phyloP scores from a whole-genome alignment of 2,113 vertebrate species.

The Elgaria multicarinata region DNA sequence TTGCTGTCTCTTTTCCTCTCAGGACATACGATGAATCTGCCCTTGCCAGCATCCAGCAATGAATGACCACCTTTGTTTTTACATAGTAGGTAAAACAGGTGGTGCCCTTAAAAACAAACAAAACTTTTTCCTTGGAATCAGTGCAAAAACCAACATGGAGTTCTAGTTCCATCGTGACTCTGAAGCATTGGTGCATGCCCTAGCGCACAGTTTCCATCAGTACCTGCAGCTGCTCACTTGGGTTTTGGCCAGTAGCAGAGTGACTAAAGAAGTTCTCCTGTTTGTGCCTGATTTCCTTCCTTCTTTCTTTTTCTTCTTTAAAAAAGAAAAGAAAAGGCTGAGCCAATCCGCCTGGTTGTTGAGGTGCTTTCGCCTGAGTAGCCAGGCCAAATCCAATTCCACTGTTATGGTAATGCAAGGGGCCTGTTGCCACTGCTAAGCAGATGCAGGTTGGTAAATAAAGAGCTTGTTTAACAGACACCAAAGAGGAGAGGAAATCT shows the following conservation, averaged over 20 bases:
- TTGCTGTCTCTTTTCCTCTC: not conserved
- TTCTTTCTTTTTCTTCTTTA: not conserved
- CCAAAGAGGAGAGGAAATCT: constrained; percentile 57
- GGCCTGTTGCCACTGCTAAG: constrained; percentile 36
- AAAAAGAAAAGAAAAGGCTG: no score
- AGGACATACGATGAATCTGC: not conserved
- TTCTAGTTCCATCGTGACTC: not conserved
- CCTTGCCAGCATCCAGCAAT: not conserved
- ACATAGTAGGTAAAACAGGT: not conserved
- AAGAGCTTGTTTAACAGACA: constrained; percentile 66
- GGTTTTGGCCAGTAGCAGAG: constrained; percentile 51
- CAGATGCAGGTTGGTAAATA: constrained; percentile 67
- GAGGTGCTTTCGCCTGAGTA: constrained; percentile 24
- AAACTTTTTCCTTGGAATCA: not conserved
- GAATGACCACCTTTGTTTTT: not conserved
- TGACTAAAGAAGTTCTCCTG: constrained; percentile 39
- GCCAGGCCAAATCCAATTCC: constrained; percentile 56
- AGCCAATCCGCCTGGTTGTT: not conserved
- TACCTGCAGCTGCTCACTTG: constrained; percentile 68
- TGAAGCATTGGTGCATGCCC: no score
- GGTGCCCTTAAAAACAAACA: not conserved
- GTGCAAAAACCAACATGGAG: not conserved
- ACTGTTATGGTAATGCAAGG: constrained; percentile 74
- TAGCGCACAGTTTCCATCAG: not conserved
- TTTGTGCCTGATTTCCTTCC: constrained; percentile 2